Evolutionary conservation across 2,888 invertebrate genomes (phyloP).

Genomic region (Sthenelais limicola): DNA sequence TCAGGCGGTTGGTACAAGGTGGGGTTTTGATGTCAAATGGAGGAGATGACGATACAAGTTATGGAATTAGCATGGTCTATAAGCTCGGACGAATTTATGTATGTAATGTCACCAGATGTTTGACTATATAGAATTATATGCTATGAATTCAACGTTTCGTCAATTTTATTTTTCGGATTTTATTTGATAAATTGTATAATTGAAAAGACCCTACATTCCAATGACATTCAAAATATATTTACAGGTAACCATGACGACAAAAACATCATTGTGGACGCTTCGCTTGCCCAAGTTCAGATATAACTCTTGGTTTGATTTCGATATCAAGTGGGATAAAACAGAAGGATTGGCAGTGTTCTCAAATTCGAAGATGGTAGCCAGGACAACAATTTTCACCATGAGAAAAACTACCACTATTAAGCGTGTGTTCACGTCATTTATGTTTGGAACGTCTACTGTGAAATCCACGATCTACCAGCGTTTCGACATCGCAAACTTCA

Average conservation of each 20-base stretch:
- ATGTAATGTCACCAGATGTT: too few relatives aligned
- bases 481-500: neutral
- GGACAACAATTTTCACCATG: constrained; percentile 7
- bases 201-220: too few relatives aligned
- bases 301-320: neutral
- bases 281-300: neutral
- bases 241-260: constrained; percentile 8
- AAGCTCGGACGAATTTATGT: too few relatives aligned
- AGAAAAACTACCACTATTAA: constrained; percentile 3
- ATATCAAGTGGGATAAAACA: neutral
- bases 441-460: neutral
- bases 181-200: too few relatives aligned
- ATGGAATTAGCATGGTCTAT: constrained; percentile 19
- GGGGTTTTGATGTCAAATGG: neutral
- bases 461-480: neutral
- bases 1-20: neutral
- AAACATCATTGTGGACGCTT: constrained; percentile 6
- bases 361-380: constrained; percentile 10
- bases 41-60: neutral
- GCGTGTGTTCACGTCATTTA: neutral
- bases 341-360: constrained; percentile 12
- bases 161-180: too few relatives aligned
- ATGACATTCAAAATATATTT: too few relatives aligned
- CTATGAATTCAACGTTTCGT: too few relatives aligned
- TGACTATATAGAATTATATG: too few relatives aligned